phyloP scores from a whole-genome alignment of 2,888 invertebrate genomes.

The Malthinus seriepunctatus region DNA sequence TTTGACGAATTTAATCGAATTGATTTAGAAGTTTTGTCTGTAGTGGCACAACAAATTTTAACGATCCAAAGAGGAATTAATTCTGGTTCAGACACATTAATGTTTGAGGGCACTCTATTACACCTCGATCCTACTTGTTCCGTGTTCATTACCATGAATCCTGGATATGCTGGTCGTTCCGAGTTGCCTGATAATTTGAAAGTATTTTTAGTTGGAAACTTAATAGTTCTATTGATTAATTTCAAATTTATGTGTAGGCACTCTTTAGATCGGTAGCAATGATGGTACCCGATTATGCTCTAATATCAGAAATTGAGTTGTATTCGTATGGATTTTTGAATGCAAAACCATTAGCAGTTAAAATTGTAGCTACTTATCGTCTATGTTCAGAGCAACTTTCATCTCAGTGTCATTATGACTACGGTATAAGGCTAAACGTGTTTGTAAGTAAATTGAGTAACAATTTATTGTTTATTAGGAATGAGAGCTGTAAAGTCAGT shows the following conservation, averaged over 20 bases:
- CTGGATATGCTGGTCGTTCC: slow-evolving; percentile 79
- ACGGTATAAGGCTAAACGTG: slow-evolving; percentile 56
- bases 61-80: slow-evolving; percentile 78
- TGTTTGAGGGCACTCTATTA: slow-evolving; percentile 77
- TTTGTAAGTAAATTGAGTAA: no score
- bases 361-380: slow-evolving; percentile 81
- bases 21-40: slow-evolving; percentile 82
- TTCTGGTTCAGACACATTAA: slow-evolving; percentile 65
- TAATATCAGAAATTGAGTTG: slow-evolving; percentile 84
- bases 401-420: slow-evolving; percentile 85
- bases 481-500: slow-evolving; percentile 91
- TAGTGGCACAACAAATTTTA: slow-evolving; percentile 84
- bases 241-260: no score
- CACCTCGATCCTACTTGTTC: slow-evolving; percentile 76
- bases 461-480: slow-evolving; percentile 42
- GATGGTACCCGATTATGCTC: slow-evolving; percentile 89
- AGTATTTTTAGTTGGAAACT: slow-evolving; percentile 49
- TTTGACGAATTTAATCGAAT: slow-evolving; percentile 89
- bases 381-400: slow-evolving; percentile 84
- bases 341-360: slow-evolving; percentile 74
- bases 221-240: no score
- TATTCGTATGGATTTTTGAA: slow-evolving; percentile 82
- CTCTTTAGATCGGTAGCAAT: slow-evolving; percentile 85
- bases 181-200: slow-evolving; percentile 87
- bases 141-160: slow-evolving; percentile 81